These are phyloP conservation scores for Rhinogobio ventralis DNA, from an alignment of 2,797 vertebrate genomes.

Conservation along the genomic window DNA sequence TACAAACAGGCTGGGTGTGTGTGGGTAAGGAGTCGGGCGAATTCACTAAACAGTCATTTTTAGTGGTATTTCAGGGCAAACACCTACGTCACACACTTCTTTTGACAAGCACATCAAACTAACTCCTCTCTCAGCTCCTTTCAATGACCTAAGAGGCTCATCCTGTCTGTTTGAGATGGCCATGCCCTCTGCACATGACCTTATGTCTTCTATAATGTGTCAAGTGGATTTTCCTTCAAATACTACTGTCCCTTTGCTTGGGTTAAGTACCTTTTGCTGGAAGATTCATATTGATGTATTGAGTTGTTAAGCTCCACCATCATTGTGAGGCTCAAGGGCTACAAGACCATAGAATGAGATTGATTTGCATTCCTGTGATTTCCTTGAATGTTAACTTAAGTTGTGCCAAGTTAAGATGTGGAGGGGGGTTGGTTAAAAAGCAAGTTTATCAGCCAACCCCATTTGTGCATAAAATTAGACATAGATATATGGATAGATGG, in stretches of 20 bases:
- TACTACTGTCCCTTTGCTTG: slow-evolving; percentile 50
- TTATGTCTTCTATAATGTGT: slow-evolving; percentile 42
- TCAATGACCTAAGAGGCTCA: slow-evolving; percentile 1
- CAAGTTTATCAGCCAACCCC: background rate
- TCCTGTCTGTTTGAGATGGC: slow-evolving; percentile 13
- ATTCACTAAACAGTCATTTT: background rate
- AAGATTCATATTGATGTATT: slow-evolving; percentile 63
- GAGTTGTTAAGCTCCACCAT: slow-evolving; percentile 60
- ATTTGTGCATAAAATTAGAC: background rate
- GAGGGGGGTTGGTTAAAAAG: too few relatives aligned
- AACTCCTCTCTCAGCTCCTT: slow-evolving; percentile 29
- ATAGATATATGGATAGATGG: too few relatives aligned
- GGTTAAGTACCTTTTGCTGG: slow-evolving; percentile 50
- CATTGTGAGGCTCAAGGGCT: slow-evolving; percentile 59
- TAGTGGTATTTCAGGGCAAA: slow-evolving; percentile 4
- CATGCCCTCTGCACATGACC: slow-evolving; percentile 34
- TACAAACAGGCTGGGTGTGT: background rate
- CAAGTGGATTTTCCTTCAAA: slow-evolving; percentile 38
- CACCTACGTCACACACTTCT: slow-evolving; percentile 5
- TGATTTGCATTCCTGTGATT: slow-evolving; percentile 55
- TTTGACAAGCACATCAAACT: slow-evolving; percentile 29
- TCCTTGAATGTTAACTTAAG: slow-evolving; percentile 41
- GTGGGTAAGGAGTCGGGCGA: background rate
- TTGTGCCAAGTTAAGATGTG: too few relatives aligned
- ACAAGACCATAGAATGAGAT: slow-evolving; percentile 55